Evolutionary conservation across 2,888 invertebrate species (phyloP).

Genomic region (Acleris sparsana): DNA sequence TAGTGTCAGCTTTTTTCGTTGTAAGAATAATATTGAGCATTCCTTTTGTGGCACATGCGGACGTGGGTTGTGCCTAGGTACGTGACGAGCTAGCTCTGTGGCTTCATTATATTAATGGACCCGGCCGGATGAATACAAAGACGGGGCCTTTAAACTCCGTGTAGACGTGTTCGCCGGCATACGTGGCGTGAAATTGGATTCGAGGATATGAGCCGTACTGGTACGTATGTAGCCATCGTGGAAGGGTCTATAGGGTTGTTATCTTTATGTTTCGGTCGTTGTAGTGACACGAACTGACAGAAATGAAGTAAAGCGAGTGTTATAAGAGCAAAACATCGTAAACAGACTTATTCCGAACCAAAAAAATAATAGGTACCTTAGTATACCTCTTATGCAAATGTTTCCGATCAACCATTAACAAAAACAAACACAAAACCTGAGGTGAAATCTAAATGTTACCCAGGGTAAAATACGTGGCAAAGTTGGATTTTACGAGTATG

Average conservation of each 20-base stretch:
- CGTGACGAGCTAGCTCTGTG: conserved; percentile 76
- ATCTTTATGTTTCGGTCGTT: neutral
- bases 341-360: neutral
- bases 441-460: too few relatives aligned
- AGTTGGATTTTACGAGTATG: too few relatives aligned
- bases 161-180: conserved; percentile 62
- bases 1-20: conserved; percentile 72
- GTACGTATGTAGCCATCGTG: conserved; percentile 2
- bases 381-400: too few relatives aligned
- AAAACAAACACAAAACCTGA: too few relatives aligned
- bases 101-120: conserved; percentile 81
- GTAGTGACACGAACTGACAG: neutral
- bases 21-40: conserved; percentile 81
- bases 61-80: conserved; percentile 68
- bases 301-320: neutral
- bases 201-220: conserved; percentile 46
- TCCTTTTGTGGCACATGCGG: conserved; percentile 79
- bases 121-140: conserved; percentile 79
- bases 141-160: conserved; percentile 72
- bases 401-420: too few relatives aligned
- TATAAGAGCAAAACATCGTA: neutral
- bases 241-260: conserved; percentile 10
- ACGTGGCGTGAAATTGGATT: conserved; percentile 64
- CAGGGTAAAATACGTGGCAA: too few relatives aligned
- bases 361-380: neutral